Conservation (phyloP, 1,140 invertebrate species). For the Dryas iulia region DNA sequence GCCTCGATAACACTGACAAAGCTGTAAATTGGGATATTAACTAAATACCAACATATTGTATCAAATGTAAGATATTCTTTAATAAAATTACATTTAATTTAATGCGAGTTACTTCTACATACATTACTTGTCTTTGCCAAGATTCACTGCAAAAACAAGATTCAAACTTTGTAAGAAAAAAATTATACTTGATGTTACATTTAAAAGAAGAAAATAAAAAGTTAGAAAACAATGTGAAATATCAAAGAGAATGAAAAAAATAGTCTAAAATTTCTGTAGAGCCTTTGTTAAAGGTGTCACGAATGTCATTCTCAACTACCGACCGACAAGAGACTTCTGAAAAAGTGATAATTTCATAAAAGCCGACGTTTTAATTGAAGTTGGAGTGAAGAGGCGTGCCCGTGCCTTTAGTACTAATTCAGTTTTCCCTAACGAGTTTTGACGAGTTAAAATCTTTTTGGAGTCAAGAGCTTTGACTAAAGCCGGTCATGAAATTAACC, state of each 20-base stretch:
- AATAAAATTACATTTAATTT: neutral
- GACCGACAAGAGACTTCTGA: conserved; percentile 41
- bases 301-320: conserved; percentile 44
- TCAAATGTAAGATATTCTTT: neutral
- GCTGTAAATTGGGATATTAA: conserved; percentile 28
- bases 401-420: conserved; percentile 24
- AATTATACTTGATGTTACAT: too few species aligned
- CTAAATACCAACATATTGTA: neutral
- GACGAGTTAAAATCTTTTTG: conserved; percentile 22
- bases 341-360: conserved; percentile 32
- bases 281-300: conserved; percentile 40
- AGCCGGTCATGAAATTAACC: neutral
- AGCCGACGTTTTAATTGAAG: conserved; percentile 50
- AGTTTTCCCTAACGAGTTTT: conserved; percentile 29
- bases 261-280: neutral
- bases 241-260: neutral
- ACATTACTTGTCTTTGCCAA: too few species aligned
- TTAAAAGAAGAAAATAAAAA: neutral
- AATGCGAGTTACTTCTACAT: neutral
- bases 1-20: conserved; percentile 39
- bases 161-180: too few species aligned
- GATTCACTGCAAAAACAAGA: too few species aligned
- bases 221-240: neutral
- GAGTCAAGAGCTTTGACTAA: neutral
- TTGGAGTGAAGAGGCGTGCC: conserved; percentile 36